A percentile compares a stretch with the other conserved stretches of the same genome.
These are phyloP conservation scores for Ctenomys sociabilis DNA, from an alignment of 2,113 vertebrate genomes.

Conservation along the genomic window DNA sequence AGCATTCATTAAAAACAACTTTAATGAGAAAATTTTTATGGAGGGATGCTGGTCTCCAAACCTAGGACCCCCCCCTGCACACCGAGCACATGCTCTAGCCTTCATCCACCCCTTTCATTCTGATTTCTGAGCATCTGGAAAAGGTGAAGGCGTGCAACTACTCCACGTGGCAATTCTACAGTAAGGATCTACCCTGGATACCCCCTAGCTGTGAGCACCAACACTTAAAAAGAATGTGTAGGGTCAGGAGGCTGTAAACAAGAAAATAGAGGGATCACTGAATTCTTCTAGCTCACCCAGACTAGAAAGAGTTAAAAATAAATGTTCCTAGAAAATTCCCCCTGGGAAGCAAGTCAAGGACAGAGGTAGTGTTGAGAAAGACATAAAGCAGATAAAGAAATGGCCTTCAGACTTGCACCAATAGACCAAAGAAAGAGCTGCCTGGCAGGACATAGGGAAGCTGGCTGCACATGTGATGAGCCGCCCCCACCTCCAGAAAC, in stretches of 20 bases:
- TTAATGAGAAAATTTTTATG: not conserved
- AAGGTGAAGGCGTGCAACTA: not conserved
- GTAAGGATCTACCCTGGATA: not conserved
- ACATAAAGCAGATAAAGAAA: not conserved
- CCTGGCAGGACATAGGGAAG: not conserved
- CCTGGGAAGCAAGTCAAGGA: not conserved
- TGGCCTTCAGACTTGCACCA: not conserved
- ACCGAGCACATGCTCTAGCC: not conserved
- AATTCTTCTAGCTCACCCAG: not conserved
- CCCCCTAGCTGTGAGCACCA: not conserved
- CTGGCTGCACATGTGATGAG: not conserved
- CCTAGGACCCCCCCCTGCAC: not conserved
- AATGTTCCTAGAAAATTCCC: not conserved
- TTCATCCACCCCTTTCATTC: not conserved
- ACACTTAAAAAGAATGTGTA: not conserved
- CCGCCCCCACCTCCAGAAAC: not conserved
- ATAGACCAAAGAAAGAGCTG: not conserved
- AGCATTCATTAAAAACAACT: not conserved
- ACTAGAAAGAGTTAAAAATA: not conserved
- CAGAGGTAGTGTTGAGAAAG: not conserved
- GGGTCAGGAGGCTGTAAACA: not conserved
- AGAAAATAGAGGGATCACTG: not conserved
- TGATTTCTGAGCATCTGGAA: not conserved
- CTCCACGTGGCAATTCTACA: not conserved
- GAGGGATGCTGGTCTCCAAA: not conserved